Percentiles rank a stretch among this genome's conserved stretches.
Evolutionary conservation across 1,140 invertebrate species (phyloP).

Genomic region (Paracyclopina nana): DNA sequence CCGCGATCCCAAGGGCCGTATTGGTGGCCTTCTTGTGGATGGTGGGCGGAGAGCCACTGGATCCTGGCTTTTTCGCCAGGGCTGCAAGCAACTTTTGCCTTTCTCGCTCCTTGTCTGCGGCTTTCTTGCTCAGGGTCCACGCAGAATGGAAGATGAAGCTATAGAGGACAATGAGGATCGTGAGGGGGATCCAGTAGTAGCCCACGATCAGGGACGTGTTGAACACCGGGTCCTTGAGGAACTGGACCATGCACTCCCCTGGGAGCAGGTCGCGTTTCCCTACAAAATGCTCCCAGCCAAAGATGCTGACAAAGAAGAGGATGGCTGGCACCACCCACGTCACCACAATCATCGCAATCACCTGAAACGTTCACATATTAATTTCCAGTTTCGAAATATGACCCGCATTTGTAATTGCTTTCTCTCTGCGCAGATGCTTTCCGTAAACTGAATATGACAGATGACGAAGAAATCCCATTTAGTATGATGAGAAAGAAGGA

Average conservation of each 20-base stretch:
- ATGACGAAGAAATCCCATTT: no score
- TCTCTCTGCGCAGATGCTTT: no score
- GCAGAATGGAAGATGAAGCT: constrained; percentile 76
- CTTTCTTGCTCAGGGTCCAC: constrained; percentile 65
- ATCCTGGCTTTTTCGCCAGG: constrained; percentile 34
- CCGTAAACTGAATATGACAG: no score
- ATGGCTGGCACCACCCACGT: constrained; percentile 95
- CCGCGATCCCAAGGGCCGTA: constrained; percentile 40
- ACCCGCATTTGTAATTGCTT: no score
- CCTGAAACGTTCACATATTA: no score
- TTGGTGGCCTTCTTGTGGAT: background rate
- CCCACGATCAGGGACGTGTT: constrained; percentile 92
- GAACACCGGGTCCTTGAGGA: constrained; percentile 91
- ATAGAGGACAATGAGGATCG: constrained; percentile 82
- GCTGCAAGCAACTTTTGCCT: constrained; percentile 77
- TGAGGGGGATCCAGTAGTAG: constrained; percentile 91
- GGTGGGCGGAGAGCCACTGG: no score
- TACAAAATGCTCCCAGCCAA: constrained; percentile 76
- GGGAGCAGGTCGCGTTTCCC: constrained; percentile 66
- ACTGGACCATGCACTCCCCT: constrained; percentile 88
- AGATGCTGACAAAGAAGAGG: constrained; percentile 93
- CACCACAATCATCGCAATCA: constrained; percentile 58
- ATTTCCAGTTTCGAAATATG: no score
- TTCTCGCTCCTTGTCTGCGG: constrained; percentile 77
- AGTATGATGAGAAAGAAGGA: no score